These are phyloP conservation scores for Strix uralensis DNA, from an alignment of 2,113 vertebrate species.

Conservation along the genomic window DNA sequence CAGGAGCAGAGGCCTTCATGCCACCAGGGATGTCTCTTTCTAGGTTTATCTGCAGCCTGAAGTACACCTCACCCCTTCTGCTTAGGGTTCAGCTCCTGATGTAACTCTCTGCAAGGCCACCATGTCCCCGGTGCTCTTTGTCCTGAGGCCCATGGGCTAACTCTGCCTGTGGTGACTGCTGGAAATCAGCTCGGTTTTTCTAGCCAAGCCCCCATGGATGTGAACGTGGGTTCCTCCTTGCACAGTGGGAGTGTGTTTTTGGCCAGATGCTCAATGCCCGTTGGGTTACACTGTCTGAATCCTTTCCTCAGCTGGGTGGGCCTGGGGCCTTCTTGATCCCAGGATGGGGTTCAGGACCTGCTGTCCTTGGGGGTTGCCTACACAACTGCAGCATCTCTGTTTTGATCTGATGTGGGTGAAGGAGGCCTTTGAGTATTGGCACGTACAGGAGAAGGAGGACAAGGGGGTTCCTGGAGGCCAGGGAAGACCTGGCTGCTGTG, in stretches of 20 bases:
- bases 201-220: neutral
- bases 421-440: neutral
- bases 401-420: neutral
- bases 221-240: fast-evolving
- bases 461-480: neutral
- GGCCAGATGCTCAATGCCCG: fast-evolving
- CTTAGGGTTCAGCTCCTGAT: neutral
- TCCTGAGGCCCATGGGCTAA: no score
- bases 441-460: fast-evolving
- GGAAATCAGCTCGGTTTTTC: neutral
- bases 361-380: neutral
- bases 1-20: neutral
- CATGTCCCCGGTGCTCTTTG: neutral
- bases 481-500: neutral
- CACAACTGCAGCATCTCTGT: neutral
- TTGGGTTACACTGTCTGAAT: neutral
- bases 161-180: fast-evolving
- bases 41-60: neutral
- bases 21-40: neutral
- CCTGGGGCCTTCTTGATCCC: neutral
- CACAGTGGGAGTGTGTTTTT: neutral
- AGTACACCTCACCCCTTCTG: neutral
- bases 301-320: neutral
- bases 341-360: neutral
- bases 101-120: neutral